Evolutionary conservation across 2,888 invertebrate species (phyloP), one percentile per base, ranked within the genome.

Genomic region (Chorisops tibialis): DNA sequence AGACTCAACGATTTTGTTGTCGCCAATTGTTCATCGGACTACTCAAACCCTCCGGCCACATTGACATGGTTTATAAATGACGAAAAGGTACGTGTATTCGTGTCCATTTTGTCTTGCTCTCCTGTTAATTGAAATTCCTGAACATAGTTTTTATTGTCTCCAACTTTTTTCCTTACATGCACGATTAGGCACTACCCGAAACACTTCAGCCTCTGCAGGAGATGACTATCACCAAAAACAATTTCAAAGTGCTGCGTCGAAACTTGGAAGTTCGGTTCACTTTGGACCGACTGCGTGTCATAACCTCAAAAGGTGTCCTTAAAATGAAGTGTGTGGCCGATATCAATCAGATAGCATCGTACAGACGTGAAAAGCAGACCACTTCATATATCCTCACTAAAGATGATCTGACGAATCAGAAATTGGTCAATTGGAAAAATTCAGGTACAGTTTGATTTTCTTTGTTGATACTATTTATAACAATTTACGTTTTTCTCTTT

Each of bases 11-110:
- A 76, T 64, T 73, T 73, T 61, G 72, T 76, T 48, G 69, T 70
- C 61, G 75, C 75, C 51, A 76, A 76, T 64, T 76, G 76, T 63
- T 73, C 73, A 65, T 73, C 76, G 5, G 76, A 77, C 63, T 75
- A 72, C 63, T 74, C 77, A 19, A 76, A 74, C 66, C 72, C 75
- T 18, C 67, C 72, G 56, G 73, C 75, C 24, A 68, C 67, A 16
- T 67, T 76, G 11, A 70, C 70, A 12, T 76, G 76, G 77, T 74
- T 71, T 49, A 72, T 76, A 47, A 76, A 77, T 67, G 74, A 71
- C 38, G 67, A 72, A 12, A 70, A 72, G 73, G 77, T 76, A 63
- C 52, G 66, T 61, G 18, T 39, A n/a, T n/a, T n/a, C n/a, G n/a
- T n/a, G n/a, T n/a, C n/a, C n/a, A n/a, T n/a, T n/a, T n/a, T n/a